Conservation (phyloP, 2,888 invertebrate genomes). For the Agrilus mali region DNA sequence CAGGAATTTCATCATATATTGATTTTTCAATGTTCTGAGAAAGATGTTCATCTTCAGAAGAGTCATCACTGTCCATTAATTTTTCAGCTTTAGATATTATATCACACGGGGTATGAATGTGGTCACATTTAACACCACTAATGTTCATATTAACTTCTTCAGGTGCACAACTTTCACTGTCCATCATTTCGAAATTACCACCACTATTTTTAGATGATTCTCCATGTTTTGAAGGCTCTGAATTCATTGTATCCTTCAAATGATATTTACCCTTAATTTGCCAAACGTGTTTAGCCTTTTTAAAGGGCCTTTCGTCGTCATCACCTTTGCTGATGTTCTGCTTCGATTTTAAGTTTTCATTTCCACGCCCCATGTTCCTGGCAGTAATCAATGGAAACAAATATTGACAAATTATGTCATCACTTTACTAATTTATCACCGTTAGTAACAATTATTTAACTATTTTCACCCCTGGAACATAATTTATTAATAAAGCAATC, state of each 20-base stretch:
- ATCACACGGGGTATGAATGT: constrained; percentile 1
- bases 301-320: constrained; percentile 46
- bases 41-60: constrained; percentile 12
- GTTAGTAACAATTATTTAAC: no score
- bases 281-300: constrained; percentile 55
- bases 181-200: constrained; percentile 13
- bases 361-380: no score
- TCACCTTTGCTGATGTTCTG: constrained; percentile 16
- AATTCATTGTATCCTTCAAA: constrained; percentile 33
- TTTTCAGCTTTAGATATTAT: constrained; percentile 18
- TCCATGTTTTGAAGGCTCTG: constrained; percentile 3
- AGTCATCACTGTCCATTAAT: constrained; percentile 13
- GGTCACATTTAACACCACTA: constrained; percentile 3
- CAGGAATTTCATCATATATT: constrained; percentile 22
- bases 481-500: no score
- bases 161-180: constrained; percentile 7
- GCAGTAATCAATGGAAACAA: no score
- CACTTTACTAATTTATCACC: no score
- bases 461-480: no score
- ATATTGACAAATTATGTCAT: no score
- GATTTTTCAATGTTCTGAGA: constrained; percentile 14
- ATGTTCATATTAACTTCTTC: constrained; percentile 9
- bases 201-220: constrained; percentile 4
- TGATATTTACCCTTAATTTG: constrained; percentile 54
- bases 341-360: no score